Base-by-base conservation (phyloP, 2,888 invertebrate species). In the Lissonota sp. region DNA sequence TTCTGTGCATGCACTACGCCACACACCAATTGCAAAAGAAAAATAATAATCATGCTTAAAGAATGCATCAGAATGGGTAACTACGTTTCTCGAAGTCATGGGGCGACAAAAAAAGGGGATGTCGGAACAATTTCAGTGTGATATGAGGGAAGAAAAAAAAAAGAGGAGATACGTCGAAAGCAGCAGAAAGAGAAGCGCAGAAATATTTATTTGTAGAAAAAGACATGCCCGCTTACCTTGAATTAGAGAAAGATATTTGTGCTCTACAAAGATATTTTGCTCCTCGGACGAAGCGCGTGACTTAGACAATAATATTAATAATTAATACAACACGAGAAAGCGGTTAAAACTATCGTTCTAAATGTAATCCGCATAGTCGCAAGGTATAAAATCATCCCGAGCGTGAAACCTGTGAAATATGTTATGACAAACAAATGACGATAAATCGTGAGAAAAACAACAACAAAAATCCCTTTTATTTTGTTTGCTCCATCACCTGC, bases 1-100 rank as follows among this genome's bases (percentile, higher is more conserved):
- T 88, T 90, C 87, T 86, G 89, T 88, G 83, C 91, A 91, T 91
- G 91, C 91, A 91, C 91, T 91, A 91, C 84, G 86, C 87, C 87
- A 90, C 84, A 26, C 26, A 84, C 80, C 81, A 82, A 84, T 82
- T 70, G 42, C 74, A 66, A 74, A 69, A 46, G 57, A 57, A 53
- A 53, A 63, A 64, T 10, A 26, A 72, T 57, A 53, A 83, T 87
- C 86, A 86, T 87, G 86, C 85, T 80, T 10, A 12, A 8, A 16
- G 40, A 14, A 7, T 37, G 1, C 40, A 51, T 8, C 42, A 16
- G 40, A 12, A 57, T 12, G 26, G 26, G 44, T 8, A 44, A 44
- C 6, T 6, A 44, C 6, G 10, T 44, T 44, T 10, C 7, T 44
- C 44, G 44, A 44, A 8, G 6, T 44, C 10, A 6, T 2, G 26